A percentile compares a stretch with the other conserved stretches of the same genome.
phyloP scores from a whole-genome alignment of 2,888 invertebrate species.

The Xiphydria camelus region DNA sequence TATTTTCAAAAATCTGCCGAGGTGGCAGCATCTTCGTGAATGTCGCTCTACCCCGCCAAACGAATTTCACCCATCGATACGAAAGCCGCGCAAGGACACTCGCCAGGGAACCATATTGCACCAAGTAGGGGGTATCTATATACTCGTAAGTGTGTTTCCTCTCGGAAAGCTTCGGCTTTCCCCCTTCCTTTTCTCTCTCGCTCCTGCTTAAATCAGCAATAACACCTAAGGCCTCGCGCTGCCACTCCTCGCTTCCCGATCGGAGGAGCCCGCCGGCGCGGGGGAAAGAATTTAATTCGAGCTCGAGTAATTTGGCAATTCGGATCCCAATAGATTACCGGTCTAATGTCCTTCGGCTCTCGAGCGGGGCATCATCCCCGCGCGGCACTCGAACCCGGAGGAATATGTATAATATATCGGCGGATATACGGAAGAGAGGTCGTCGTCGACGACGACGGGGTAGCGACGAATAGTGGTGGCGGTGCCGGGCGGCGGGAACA shows the following conservation, averaged over 20 bases:
- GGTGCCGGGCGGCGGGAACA: constrained; percentile 1
- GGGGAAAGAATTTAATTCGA: constrained; percentile 38
- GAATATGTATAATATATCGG: neutral
- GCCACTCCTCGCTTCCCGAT: neutral
- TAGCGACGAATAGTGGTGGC: neutral
- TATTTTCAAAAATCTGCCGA: too few relatives aligned
- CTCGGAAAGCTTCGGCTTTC: too few relatives aligned
- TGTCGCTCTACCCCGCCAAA: too few relatives aligned
- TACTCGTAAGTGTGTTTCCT: too few relatives aligned
- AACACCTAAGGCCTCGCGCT: constrained; percentile 8
- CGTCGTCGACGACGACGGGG: neutral
- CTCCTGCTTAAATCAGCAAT: constrained; percentile 27
- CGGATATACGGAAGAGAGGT: neutral
- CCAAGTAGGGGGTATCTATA: too few relatives aligned
- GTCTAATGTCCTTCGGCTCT: constrained; percentile 21
- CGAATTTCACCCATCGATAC: too few relatives aligned
- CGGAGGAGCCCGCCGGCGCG: neutral
- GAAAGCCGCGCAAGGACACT: too few relatives aligned
- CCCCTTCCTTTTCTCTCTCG: too few relatives aligned
- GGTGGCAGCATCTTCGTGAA: too few relatives aligned
- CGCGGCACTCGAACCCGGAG: too few relatives aligned
- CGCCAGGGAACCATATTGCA: constrained; percentile 15
- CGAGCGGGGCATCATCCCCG: too few relatives aligned
- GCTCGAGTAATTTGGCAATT: constrained; percentile 35
- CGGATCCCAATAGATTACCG: constrained; percentile 33